Percentiles rank a stretch among this genome's conserved stretches.
Conservation (phyloP, 2,888 invertebrate genomes). For the Didymodactylos carnosus region DNA sequence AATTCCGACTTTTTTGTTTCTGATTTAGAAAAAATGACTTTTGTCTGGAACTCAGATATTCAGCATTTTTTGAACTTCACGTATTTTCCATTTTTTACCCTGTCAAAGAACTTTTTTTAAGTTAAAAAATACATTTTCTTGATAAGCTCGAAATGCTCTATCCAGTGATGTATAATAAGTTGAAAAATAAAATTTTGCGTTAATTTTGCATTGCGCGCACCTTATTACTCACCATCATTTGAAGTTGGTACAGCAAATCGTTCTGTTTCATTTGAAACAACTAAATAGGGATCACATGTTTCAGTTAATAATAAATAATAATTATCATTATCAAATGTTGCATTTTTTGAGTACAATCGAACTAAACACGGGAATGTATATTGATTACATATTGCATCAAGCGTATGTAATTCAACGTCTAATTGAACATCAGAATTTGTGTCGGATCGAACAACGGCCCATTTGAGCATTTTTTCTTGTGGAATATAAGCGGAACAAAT, state of each 20-base stretch:
- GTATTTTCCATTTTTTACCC: no score
- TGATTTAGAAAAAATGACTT: no score
- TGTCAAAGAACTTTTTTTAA: no score
- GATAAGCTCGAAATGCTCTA: no score
- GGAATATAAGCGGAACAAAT: neutral
- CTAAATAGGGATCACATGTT: neutral
- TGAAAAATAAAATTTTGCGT: no score
- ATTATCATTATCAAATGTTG: neutral
- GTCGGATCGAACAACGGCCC: neutral
- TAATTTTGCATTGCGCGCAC: neutral
- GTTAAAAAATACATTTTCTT: no score
- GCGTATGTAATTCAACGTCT: neutral
- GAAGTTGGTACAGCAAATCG: neutral
- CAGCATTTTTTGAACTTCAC: no score
- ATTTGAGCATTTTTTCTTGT: neutral
- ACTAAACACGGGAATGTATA: neutral
- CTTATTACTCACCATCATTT: neutral
- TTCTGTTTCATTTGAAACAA: neutral
- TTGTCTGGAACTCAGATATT: no score
- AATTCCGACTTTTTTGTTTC: no score
- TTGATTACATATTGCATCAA: neutral
- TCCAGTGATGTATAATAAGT: no score
- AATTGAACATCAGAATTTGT: neutral
- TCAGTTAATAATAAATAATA: neutral
- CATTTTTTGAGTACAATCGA: neutral